A percentile compares a stretch with the other conserved stretches of the same genome.
phyloP scores from a whole-genome alignment of 2,888 invertebrate genomes.

The Melangyna quadrimaculata region DNA sequence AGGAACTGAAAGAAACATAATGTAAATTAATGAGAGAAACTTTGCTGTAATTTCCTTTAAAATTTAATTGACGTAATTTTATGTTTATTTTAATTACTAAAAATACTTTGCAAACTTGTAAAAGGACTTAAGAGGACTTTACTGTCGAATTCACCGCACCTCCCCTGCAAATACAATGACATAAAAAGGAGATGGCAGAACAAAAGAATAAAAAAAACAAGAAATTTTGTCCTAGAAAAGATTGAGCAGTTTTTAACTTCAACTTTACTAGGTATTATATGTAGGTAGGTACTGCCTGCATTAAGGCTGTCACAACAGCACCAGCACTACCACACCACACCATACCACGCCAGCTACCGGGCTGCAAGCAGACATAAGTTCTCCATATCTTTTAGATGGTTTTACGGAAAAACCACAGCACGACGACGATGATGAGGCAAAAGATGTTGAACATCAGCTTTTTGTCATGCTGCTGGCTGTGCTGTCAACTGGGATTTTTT shows the following conservation, averaged over 20 bases:
- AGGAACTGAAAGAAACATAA: constrained; percentile 49
- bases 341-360: no score
- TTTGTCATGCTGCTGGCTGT: constrained; percentile 27
- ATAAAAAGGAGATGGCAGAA: constrained; percentile 1
- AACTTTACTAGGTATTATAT: not conserved
- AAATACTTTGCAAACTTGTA: constrained; percentile 71
- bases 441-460: constrained; percentile 46
- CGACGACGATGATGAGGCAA: no score
- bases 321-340: not conserved
- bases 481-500: constrained; percentile 37
- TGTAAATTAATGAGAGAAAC: constrained; percentile 68
- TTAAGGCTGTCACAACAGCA: constrained; percentile 30
- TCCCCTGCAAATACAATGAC: constrained; percentile 4
- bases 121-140: constrained; percentile 65
- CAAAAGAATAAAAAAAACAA: not conserved
- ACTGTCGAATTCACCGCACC: constrained; percentile 35
- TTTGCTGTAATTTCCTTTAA: constrained; percentile 66
- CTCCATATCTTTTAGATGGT: constrained; percentile 37
- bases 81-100: constrained; percentile 71
- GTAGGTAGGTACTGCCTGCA: not conserved
- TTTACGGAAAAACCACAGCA: not conserved
- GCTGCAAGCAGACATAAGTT: constrained; percentile 43
- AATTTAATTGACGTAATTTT: constrained; percentile 71
- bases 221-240: constrained; percentile 25
- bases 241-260: constrained; percentile 49